Base-by-base conservation (phyloP, 2,113 vertebrate species). In the Austrofundulus limnaeus region DNA sequence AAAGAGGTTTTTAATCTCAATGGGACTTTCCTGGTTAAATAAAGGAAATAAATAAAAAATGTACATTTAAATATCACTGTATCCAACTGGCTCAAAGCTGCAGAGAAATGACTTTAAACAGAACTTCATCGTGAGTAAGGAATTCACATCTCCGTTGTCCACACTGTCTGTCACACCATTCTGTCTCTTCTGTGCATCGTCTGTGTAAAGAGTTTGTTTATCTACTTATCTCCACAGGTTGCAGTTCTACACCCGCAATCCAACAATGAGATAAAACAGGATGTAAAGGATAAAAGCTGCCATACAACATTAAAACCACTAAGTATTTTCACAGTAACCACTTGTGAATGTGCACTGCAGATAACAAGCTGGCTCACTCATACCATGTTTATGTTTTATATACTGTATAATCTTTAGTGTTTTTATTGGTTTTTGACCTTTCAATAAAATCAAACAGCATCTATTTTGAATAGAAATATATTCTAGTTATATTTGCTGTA, bases 151-250 rank as follows among this genome's bases (percentile, higher is more conserved):
- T 23, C 7, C 8, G 11, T 23, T 24, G 3, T 19, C 28, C 17
- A 25, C 21, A 20, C 2, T 19, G 17, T 25, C 28, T 11, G 17
- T 19, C 11, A n/a, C 25, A 34, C 13, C n/a, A 11, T 46, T 46
- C n/a, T 46, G 42, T 19, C 31, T 16, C 6, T 53, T 37, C 11
- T 20, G 3, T 31, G 31, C 16, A 52, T 52, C 47, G 2, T 49
- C 25, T 11, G 43, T 46, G 6, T 46, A n/a, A n/a, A n/a, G 42
- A 46, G n/a, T 19, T 46, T 19, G 11, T 37, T 14, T 15, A 53
- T 53, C 28, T 53, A 53, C 51, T 38, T 20, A 54, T 20, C 51
- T 38, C 31, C 19, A 38, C n/a, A 54, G 31, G n/a, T 12, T 34
- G 34, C 12, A 54, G 31, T 13, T 20, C 51, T 54, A n/a, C 19